phyloP scores from a whole-genome alignment of 1,140 invertebrate species.

The Drosophila nebulosa region DNA sequence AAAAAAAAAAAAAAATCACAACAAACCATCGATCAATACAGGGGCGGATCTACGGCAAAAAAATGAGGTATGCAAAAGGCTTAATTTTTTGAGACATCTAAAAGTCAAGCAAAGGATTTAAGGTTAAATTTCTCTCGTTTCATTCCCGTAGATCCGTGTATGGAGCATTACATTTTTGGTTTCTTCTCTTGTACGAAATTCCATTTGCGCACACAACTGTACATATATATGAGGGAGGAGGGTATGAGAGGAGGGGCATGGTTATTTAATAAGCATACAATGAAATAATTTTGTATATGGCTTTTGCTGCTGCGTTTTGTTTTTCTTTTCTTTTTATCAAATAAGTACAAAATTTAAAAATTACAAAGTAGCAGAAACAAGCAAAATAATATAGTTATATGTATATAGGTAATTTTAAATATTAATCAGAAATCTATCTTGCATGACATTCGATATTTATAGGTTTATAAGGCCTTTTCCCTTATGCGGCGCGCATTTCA shows the following conservation, averaged over 20 bases:
- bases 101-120: too few relatives aligned
- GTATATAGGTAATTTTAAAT: background rate
- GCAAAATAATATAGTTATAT: background rate
- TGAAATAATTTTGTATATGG: background rate
- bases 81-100: too few relatives aligned
- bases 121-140: too few relatives aligned
- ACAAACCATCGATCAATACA: too few relatives aligned
- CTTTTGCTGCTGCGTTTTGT: background rate
- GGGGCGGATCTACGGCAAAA: too few relatives aligned
- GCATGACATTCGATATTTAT: slow-evolving; percentile 20
- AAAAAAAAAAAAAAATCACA: background rate
- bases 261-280: background rate
- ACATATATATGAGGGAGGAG: background rate
- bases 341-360: slow-evolving; percentile 1
- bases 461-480: slow-evolving; percentile 5
- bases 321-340: too few relatives aligned
- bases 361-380: background rate
- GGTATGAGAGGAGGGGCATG: too few relatives aligned
- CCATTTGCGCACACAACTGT: background rate
- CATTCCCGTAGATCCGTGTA: too few relatives aligned
- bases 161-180: background rate
- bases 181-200: background rate
- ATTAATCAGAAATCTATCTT: background rate
- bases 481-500: slow-evolving; percentile 32
- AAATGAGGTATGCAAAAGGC: too few relatives aligned